Percentiles rank a stretch among this genome's conserved stretches.
Conservation (phyloP, 2,888 invertebrate species). For the Eulithis prunata region DNA sequence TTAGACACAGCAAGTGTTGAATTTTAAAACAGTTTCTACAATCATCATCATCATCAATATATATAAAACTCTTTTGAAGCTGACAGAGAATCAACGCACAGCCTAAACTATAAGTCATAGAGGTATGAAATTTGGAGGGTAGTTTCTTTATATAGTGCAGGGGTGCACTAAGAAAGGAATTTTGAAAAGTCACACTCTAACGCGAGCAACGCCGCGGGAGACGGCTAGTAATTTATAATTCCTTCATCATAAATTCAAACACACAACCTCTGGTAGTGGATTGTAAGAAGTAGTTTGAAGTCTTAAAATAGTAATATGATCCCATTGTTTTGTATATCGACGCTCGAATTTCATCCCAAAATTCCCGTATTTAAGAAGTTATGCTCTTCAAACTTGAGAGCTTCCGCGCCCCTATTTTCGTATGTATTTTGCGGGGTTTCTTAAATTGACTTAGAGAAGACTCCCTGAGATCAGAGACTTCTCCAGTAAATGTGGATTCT, state of each 20-base stretch:
- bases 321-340: constrained; percentile 7
- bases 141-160: too few species aligned
- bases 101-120: too few species aligned
- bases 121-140: too few species aligned
- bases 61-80: too few species aligned
- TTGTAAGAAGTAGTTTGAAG: too few species aligned
- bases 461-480: constrained; percentile 4
- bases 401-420: constrained; percentile 2
- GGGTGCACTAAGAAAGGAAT: too few species aligned
- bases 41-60: too few species aligned
- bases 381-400: constrained; percentile 11
- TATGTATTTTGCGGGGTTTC: constrained; percentile 3
- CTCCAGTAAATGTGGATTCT: constrained; percentile 16
- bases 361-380: constrained; percentile 7
- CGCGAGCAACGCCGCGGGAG: too few species aligned
- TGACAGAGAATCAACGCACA: too few species aligned
- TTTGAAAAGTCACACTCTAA: too few species aligned
- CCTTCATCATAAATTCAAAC: too few species aligned
- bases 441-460: constrained; percentile 19
- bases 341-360: background rate
- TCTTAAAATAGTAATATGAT: background rate
- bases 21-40: constrained; percentile 1
- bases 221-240: background rate
- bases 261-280: too few species aligned
- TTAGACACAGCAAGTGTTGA: background rate